A percentile compares a stretch with the other conserved stretches of the same genome.
Conservation (phyloP, 1,140 invertebrate genomes). For the Drosophila sp. region DNA sequence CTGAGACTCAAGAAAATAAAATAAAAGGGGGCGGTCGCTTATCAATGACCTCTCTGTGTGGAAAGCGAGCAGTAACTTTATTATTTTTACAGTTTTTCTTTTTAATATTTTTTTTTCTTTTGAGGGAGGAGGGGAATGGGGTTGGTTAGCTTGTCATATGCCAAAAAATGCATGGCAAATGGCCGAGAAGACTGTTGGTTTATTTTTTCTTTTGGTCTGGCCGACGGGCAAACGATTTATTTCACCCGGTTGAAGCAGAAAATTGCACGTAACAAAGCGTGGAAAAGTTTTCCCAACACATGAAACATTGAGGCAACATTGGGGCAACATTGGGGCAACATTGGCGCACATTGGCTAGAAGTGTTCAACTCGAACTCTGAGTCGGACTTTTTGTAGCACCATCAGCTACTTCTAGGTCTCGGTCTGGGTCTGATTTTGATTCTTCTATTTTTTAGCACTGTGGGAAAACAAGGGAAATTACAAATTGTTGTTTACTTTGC, state of each 20-base stretch:
- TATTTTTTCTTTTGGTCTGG: no score
- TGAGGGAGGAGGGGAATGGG: background rate
- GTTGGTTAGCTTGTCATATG: conserved; percentile 39
- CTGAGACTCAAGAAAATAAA: background rate
- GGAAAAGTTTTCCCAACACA: conserved; percentile 62
- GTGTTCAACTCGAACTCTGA: background rate
- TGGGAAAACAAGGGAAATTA: conserved; percentile 71
- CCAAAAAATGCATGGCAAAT: conserved; percentile 39
- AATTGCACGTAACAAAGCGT: conserved; percentile 78
- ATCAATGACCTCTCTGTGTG: conserved; percentile 26
- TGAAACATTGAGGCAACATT: no score
- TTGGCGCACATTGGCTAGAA: conserved; percentile 8
- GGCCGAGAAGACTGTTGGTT: background rate
- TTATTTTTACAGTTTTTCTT: conserved; percentile 15
- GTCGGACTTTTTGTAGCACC: conserved; percentile 18
- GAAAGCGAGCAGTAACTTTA: background rate
- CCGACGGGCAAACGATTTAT: conserved; percentile 63
- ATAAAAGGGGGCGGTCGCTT: conserved; percentile 11
- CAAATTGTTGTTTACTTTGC: conserved; percentile 79
- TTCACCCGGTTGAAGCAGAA: conserved; percentile 75
- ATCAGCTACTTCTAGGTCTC: conserved; percentile 13
- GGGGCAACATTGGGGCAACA: conserved; percentile 19
- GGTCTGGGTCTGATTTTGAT: conserved; percentile 21
- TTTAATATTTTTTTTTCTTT: conserved; percentile 13
- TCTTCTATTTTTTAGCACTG: conserved; percentile 4